These are phyloP conservation scores for Nasonovia ribisnigri DNA, from an alignment of 2,888 invertebrate genomes.

Conservation along the genomic window DNA sequence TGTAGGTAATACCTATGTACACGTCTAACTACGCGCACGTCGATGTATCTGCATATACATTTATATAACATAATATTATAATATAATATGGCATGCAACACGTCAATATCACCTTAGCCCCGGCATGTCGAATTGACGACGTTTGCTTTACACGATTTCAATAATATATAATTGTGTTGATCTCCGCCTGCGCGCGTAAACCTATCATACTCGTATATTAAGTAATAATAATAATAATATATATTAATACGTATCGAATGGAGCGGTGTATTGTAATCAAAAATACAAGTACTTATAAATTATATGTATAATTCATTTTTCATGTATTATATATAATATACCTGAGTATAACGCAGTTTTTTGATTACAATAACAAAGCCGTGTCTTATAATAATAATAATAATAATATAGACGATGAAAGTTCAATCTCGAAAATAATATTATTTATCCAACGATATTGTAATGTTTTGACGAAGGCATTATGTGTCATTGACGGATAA, in stretches of 20 bases:
- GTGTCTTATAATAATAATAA: not conserved
- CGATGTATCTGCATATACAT: not conserved
- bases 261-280: not conserved
- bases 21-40: not conserved
- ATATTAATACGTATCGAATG: not conserved
- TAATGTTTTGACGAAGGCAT: not conserved
- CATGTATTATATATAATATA: too few species aligned
- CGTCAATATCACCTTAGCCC: not conserved
- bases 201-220: not conserved
- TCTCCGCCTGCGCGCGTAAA: not conserved
- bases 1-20: not conserved
- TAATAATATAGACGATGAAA: not conserved
- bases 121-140: not conserved
- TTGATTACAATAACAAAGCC: not conserved
- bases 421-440: not conserved
- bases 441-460: not conserved
- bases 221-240: not conserved
- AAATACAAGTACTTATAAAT: not conserved
- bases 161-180: not conserved
- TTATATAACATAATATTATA: not conserved
- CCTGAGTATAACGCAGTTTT: not conserved
- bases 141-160: not conserved
- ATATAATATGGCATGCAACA: not conserved
- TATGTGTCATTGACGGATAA: constrained; percentile 2
- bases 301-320: too few species aligned